Evolutionary conservation across 2,888 invertebrate genomes (phyloP).

Genomic region (Stenodera caucasica): DNA sequence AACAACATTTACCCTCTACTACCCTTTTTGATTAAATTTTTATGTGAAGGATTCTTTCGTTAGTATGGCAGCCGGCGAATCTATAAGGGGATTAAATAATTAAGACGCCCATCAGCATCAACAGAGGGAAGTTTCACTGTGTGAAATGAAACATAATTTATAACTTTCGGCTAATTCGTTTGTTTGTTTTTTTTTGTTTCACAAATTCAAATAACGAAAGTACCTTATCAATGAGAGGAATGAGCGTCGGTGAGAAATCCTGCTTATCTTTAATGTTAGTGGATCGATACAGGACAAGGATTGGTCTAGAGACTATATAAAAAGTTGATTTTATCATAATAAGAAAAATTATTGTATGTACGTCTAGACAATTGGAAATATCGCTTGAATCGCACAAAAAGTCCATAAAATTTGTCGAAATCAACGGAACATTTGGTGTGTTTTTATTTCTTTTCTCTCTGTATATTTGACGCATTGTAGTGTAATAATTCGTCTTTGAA

Average conservation of each 20-base stretch:
- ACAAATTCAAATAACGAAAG: no score
- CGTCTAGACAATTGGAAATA: no score
- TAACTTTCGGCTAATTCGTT: no score
- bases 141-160: not conserved
- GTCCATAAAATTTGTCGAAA: no score
- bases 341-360: not conserved
- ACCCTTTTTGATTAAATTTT: not conserved
- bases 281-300: no score
- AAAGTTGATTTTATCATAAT: not conserved
- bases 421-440: no score
- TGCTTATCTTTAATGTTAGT: no score
- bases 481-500: constrained; percentile 31
- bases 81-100: not conserved
- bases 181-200: no score
- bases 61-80: not conserved
- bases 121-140: not conserved
- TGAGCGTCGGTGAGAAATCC: no score
- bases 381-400: no score
- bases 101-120: not conserved
- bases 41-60: not conserved
- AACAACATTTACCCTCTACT: constrained; percentile 2
- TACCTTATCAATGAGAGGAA: no score
- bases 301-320: not conserved
- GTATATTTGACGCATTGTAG: constrained; percentile 16
- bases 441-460: no score